Conservation (phyloP, 2,113 vertebrate species). For the Micromys minutus region DNA sequence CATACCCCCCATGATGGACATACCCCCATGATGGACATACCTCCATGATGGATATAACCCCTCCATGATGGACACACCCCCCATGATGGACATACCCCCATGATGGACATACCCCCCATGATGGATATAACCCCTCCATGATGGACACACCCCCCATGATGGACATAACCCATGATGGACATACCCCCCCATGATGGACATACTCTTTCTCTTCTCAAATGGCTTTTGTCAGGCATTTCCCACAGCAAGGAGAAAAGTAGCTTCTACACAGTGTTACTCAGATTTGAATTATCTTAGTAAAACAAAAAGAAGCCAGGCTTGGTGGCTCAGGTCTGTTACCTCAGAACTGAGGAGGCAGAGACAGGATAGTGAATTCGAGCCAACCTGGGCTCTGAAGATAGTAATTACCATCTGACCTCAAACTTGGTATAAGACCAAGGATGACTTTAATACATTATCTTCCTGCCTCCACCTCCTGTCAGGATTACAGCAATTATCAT, state of each 20-base stretch:
- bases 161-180: too few relatives aligned
- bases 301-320: background rate
- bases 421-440: background rate
- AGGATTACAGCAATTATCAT: background rate
- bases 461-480: background rate
- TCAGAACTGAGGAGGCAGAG: background rate
- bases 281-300: background rate
- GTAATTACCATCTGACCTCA: background rate
- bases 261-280: background rate
- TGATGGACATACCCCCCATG: too few relatives aligned
- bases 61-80: too few relatives aligned
- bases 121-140: too few relatives aligned
- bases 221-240: background rate
- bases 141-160: too few relatives aligned
- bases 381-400: background rate
- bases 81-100: too few relatives aligned
- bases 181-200: too few relatives aligned
- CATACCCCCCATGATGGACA: too few relatives aligned
- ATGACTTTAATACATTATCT: background rate
- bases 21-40: too few relatives aligned
- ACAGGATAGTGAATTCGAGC: background rate
- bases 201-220: background rate
- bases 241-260: background rate
- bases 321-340: background rate
- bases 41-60: too few relatives aligned